phyloP scores from a whole-genome alignment of 2,888 invertebrate species.

The Cantharis flavilabris region DNA sequence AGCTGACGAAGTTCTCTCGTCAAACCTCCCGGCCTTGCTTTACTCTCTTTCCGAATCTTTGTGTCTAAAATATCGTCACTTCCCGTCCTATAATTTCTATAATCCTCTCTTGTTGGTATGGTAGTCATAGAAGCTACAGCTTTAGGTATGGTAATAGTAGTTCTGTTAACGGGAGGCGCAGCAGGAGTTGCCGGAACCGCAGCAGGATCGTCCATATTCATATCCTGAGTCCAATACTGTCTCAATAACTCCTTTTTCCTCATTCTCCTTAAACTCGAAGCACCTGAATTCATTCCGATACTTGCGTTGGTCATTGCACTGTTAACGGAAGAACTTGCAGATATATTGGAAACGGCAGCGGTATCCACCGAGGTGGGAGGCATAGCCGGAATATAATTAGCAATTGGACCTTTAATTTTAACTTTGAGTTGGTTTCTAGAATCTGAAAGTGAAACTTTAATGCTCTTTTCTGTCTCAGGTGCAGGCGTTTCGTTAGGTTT shows the following conservation, averaged over 20 bases:
- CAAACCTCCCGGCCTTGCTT: slow-evolving; percentile 59
- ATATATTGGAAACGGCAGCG: slow-evolving; percentile 53
- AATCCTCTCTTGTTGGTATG: slow-evolving; percentile 85
- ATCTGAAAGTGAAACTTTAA: slow-evolving; percentile 77
- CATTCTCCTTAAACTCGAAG: slow-evolving; percentile 82
- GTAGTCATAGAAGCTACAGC: slow-evolving; percentile 88
- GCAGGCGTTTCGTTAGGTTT: slow-evolving; percentile 55
- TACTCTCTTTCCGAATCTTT: slow-evolving; percentile 66
- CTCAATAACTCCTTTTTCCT: slow-evolving; percentile 85
- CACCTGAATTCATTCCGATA: slow-evolving; percentile 58
- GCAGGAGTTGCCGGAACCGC: slow-evolving; percentile 62
- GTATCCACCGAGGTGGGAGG: slow-evolving; percentile 60
- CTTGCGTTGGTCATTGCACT: slow-evolving; percentile 48
- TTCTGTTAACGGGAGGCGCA: slow-evolving; percentile 66
- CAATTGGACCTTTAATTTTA: slow-evolving; percentile 88
- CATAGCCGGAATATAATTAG: slow-evolving; percentile 71
- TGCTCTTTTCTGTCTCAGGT: slow-evolving; percentile 59
- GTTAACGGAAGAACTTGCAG: slow-evolving; percentile 57
- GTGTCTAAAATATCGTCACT: slow-evolving; percentile 61
- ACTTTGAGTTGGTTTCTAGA: slow-evolving; percentile 86
- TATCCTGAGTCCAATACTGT: slow-evolving; percentile 82
- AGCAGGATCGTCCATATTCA: slow-evolving; percentile 80
- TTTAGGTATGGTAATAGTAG: slow-evolving; percentile 82
- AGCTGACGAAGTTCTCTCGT: slow-evolving; percentile 68
- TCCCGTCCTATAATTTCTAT: slow-evolving; percentile 62